These are phyloP conservation scores for Rhabdomys pumilio DNA, from an alignment of 2,797 vertebrate genomes.

Conservation along the genomic window DNA sequence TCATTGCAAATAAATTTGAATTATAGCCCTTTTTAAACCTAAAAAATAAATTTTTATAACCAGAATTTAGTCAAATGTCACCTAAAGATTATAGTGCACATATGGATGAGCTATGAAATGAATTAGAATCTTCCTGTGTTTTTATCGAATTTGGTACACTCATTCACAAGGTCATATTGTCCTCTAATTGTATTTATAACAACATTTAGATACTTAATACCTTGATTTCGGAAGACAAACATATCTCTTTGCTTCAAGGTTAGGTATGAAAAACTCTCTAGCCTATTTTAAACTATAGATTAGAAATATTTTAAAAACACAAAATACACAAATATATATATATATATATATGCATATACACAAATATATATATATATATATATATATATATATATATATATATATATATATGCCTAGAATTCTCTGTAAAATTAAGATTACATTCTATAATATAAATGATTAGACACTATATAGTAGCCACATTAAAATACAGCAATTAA, in stretches of 20 bases:
- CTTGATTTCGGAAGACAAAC: constrained; percentile 28
- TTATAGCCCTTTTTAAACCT: neutral
- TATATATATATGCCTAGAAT: neutral
- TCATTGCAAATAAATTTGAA: constrained; percentile 8
- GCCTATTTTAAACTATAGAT: neutral
- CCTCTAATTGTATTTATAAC: constrained; percentile 18
- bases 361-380: too few species aligned
- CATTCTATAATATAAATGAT: neutral
- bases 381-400: too few species aligned
- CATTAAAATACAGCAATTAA: neutral
- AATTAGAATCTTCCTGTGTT: neutral
- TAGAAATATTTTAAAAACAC: neutral
- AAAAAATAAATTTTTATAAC: constrained; percentile 17
- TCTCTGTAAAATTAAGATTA: neutral
- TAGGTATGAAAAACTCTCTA: neutral
- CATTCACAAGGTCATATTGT: constrained; percentile 18
- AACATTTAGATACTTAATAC: neutral
- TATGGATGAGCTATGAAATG: neutral
- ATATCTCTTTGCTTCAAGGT: constrained; percentile 3
- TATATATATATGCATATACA: too few species aligned
- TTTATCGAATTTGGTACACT: neutral
- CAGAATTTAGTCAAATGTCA: constrained; percentile 16
- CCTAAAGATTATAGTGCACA: neutral
- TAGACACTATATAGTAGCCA: neutral
- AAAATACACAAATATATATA: neutral